Conservation (phyloP, 2,113 vertebrate genomes). For the Telmatochromis sp. region DNA sequence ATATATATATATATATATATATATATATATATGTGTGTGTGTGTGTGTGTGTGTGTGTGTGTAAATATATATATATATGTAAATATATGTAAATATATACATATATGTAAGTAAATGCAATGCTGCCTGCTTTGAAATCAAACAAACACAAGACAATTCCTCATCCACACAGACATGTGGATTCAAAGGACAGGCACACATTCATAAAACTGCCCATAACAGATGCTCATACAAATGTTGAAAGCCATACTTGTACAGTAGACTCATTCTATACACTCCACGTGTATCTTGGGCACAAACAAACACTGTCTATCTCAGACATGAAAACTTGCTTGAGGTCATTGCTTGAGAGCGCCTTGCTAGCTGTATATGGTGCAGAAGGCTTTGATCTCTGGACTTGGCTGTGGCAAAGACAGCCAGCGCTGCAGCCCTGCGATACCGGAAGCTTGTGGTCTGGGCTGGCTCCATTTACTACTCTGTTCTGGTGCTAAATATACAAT, state of each 20-base stretch:
- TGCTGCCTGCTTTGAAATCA: neutral
- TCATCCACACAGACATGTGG: neutral
- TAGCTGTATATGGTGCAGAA: conserved; percentile 33
- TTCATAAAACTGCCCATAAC: neutral
- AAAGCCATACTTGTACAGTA: neutral
- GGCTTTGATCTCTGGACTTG: conserved; percentile 40
- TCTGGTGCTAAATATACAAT: conserved; percentile 67
- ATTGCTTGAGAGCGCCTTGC: conserved; percentile 1
- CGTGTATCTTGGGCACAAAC: conserved; percentile 14
- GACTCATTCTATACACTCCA: neutral
- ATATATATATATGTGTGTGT: rapidly evolving
- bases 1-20: too few relatives aligned
- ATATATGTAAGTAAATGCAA: neutral
- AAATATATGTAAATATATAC: neutral
- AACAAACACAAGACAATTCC: neutral
- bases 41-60: too few relatives aligned
- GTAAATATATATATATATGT: neutral
- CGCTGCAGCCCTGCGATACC: conserved; percentile 20
- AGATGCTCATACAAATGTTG: neutral
- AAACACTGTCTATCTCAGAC: conserved; percentile 21
- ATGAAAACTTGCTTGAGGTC: conserved; percentile 37
- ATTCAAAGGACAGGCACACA: neutral
- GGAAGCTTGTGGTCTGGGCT: conserved; percentile 61
- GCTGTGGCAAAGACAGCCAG: conserved; percentile 43
- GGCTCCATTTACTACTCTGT: conserved; percentile 47